A percentile compares a stretch with the other conserved stretches of the same genome.
phyloP scores from a whole-genome alignment of 2,797 vertebrate genomes.

The Cyclura pinguis region DNA sequence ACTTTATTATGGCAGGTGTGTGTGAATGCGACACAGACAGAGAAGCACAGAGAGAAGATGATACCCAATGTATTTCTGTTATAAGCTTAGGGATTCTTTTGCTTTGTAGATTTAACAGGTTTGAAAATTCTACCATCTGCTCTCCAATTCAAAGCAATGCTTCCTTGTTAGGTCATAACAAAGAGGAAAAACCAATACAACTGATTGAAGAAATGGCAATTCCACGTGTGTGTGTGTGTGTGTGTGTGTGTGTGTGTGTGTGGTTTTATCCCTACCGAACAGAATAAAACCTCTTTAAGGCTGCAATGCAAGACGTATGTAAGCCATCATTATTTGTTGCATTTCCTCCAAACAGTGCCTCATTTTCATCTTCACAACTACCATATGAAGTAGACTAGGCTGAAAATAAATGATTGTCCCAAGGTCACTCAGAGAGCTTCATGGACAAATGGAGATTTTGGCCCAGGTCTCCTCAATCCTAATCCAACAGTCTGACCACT shows the following conservation, averaged over 20 bases:
- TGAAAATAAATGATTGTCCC: too few relatives aligned
- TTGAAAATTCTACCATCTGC: slow-evolving; percentile 47
- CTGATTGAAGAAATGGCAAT: slow-evolving; percentile 6
- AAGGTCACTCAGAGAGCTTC: too few relatives aligned
- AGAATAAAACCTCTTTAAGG: not conserved
- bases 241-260: slow-evolving; percentile 21
- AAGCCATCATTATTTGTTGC: not conserved
- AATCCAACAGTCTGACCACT: too few relatives aligned
- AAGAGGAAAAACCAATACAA: slow-evolving; percentile 21
- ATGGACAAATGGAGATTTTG: too few relatives aligned
- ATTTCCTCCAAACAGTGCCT: too few relatives aligned
- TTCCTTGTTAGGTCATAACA: not conserved
- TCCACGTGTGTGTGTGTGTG: slow-evolving; percentile 22
- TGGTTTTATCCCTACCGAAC: slow-evolving; percentile 12
- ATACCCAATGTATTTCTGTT: slow-evolving; percentile 7
- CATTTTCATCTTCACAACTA: too few relatives aligned
- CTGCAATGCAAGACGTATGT: not conserved
- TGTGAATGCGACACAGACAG: too few relatives aligned
- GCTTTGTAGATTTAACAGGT: slow-evolving; percentile 48
- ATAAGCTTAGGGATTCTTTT: slow-evolving; percentile 22
- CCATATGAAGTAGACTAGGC: too few relatives aligned
- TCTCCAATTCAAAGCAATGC: slow-evolving; percentile 38
- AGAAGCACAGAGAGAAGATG: not conserved
- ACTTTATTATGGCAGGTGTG: slow-evolving; percentile 7
- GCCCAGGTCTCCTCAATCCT: too few relatives aligned